Base-by-base conservation (phyloP, 2,113 vertebrate species). In the Brachyhypopomus occidentalis region DNA sequence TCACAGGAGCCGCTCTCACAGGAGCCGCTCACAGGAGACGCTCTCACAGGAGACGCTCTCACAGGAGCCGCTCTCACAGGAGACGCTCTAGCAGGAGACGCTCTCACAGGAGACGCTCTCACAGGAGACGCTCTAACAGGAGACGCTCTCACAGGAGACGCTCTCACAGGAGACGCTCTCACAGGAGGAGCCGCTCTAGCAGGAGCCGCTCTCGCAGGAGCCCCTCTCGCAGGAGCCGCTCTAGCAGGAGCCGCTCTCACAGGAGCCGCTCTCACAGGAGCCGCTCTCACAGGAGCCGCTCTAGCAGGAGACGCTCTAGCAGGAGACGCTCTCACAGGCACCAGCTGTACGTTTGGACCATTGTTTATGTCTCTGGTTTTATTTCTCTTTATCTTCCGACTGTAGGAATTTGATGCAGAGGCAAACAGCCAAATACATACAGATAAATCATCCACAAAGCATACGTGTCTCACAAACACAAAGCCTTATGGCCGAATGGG, bases 391-490 rank as follows among this genome's bases (percentile, higher is more conserved):
- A 81, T 72, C 60, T 85, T 72, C 69, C 73, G 72, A 76, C 79
- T 85, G 85, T 81, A 80, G 80, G 86, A 89, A 80, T 87, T 79
- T 56, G 77, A 84, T 71, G 73, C 64, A 14, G 71, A 87, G 84
- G 86, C 80, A 56, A 87, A 83, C 77, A 80, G 86, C 87, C 88
- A 88, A 91, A 89, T 89, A 84, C 82, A 59, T 83, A 85, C 72
- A 84, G 87, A 92, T 91, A 89, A 90, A 89, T 91, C 87, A 85
- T 56, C 23, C 23, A 62, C 70, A 86, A 86, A 83, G 9, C 87
- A 86, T 90, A 91, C 91, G 88, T 89, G 84, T 84, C 88, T 91
- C 88, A 84, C 66, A 84, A 89, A 77, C 83, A 73, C 86, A 89
- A 88, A 87, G 75, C 78, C 81, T 88, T 81, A 74, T 75, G 75